Percentiles rank a stretch among this genome's conserved stretches.
phyloP scores from a whole-genome alignment of 2,797 vertebrate genomes.

The Telmatherina bonti region DNA sequence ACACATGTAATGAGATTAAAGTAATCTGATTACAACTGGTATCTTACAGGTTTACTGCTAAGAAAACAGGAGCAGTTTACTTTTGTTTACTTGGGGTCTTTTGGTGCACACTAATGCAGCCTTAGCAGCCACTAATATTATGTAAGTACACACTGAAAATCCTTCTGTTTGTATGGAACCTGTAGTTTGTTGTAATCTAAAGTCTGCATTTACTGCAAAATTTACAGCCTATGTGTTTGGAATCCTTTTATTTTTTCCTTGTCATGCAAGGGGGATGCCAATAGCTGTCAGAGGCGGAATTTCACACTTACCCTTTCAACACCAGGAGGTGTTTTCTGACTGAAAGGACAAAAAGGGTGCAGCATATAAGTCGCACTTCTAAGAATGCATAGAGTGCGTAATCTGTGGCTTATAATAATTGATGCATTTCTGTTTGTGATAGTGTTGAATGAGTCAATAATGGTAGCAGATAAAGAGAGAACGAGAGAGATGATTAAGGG shows the following conservation, averaged over 20 bases:
- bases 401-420: background rate
- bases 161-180: background rate
- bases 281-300: no score
- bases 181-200: background rate
- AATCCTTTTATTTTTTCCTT: no score
- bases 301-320: no score
- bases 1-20: constrained; percentile 50
- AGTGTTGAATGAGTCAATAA: background rate
- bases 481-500: background rate
- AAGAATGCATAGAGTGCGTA: background rate
- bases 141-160: constrained; percentile 1
- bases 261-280: no score
- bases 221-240: no score
- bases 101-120: constrained; percentile 12
- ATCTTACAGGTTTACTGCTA: constrained; percentile 19
- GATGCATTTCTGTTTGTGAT: background rate
- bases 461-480: background rate
- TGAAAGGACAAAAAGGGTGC: background rate
- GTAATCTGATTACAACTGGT: constrained; percentile 67
- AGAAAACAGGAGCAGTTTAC: constrained; percentile 17
- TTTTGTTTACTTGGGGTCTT: constrained; percentile 2
- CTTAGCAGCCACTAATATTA: background rate
- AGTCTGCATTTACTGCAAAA: no score
- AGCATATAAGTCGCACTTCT: background rate
- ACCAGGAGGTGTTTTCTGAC: background rate